phyloP scores from a whole-genome alignment of 2,797 vertebrate species.

The Craterocephalus amniculus region DNA sequence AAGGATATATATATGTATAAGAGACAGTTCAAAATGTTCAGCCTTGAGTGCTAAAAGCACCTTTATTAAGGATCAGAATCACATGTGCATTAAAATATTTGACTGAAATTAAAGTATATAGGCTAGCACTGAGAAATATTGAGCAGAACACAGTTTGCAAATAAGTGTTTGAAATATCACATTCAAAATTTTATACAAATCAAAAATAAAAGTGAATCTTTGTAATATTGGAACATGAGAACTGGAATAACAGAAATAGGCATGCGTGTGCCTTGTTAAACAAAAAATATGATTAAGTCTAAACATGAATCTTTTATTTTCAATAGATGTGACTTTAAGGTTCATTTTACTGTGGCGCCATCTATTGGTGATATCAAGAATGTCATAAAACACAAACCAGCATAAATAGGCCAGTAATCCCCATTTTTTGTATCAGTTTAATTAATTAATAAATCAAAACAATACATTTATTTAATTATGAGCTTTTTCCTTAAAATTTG shows the following conservation, averaged over 20 bases:
- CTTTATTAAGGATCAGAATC: too few species aligned
- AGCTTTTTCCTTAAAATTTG: not conserved
- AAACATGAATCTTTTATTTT: too few species aligned
- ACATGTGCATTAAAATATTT: too few species aligned
- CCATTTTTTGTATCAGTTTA: not conserved
- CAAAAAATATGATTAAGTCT: too few species aligned
- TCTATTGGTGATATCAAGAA: conserved; percentile 40
- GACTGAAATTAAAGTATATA: not conserved
- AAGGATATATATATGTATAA: too few species aligned
- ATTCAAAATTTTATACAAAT: not conserved
- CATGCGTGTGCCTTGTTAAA: not conserved
- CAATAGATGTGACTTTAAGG: too few species aligned
- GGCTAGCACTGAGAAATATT: not conserved
- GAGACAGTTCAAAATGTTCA: too few species aligned
- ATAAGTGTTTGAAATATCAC: not conserved
- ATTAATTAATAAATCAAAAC: not conserved
- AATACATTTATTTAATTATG: not conserved
- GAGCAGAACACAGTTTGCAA: not conserved
- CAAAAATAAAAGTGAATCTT: not conserved
- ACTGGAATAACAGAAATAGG: not conserved
- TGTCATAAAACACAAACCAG: not conserved
- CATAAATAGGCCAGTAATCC: not conserved
- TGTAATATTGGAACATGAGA: not conserved
- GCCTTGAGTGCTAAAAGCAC: too few species aligned
- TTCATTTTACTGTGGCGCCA: conserved; percentile 21